Percentiles rank a stretch among this genome's conserved stretches.
Conservation (phyloP, 2,888 invertebrate species). For the Perizoma flavofasciatum region DNA sequence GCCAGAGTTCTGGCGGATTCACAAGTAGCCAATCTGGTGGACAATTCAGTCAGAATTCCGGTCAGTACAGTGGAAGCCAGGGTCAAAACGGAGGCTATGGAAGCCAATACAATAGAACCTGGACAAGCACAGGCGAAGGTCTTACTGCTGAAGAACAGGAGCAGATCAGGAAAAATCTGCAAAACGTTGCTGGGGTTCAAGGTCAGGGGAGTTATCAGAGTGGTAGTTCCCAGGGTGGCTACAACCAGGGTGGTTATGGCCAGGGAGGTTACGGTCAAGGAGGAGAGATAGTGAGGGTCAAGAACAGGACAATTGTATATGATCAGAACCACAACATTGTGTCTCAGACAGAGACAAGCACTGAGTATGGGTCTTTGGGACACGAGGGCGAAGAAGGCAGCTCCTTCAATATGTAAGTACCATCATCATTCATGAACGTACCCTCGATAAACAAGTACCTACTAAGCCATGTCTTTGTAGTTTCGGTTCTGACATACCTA, state of each 20-base stretch:
- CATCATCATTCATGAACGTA: too few species aligned
- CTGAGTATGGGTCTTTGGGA: conserved; percentile 74
- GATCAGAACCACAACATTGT: conserved; percentile 74
- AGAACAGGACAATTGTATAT: conserved; percentile 65
- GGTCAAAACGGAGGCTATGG: conserved; percentile 29
- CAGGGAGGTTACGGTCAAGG: conserved; percentile 49
- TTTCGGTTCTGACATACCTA: too few species aligned
- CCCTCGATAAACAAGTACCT: too few species aligned
- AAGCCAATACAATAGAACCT: conserved; percentile 57
- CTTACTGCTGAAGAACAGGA: conserved; percentile 64
- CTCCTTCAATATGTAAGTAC: conserved; percentile 70
- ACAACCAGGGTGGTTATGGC: conserved; percentile 44
- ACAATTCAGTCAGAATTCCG: conserved; percentile 19
- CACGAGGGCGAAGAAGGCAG: conserved; percentile 76
- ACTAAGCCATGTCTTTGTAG: too few species aligned
- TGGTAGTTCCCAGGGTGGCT: conserved; percentile 42
- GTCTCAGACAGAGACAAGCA: conserved; percentile 78
- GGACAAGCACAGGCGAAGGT: conserved; percentile 54
- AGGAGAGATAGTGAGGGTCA: conserved; percentile 57
- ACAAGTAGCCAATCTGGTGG: conserved; percentile 8
- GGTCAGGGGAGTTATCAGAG: conserved; percentile 48
- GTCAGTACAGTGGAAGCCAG: conserved; percentile 36
- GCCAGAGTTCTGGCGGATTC: conserved; percentile 27
- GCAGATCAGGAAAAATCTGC: conserved; percentile 56
- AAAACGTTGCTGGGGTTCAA: conserved; percentile 47